Percentiles rank a stretch among this genome's conserved stretches.
phyloP scores from a whole-genome alignment of 2,888 invertebrate genomes.

The Rotaria sp. region DNA sequence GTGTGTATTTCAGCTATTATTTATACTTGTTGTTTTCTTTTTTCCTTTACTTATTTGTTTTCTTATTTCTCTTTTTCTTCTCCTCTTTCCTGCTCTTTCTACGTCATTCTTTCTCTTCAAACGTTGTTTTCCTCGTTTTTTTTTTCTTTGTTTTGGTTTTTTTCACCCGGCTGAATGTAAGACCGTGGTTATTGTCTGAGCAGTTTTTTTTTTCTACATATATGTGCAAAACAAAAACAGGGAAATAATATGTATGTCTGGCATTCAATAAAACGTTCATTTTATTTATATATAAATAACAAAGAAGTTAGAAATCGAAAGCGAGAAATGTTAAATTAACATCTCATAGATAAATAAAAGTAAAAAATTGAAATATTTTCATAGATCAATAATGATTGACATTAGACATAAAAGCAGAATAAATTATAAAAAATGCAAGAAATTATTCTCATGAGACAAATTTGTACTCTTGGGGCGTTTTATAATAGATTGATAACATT shows the following conservation, averaged over 20 bases:
- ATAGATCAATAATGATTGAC: too few relatives aligned
- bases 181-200: not conserved
- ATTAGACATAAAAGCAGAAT: too few relatives aligned
- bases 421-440: not conserved
- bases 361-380: too few relatives aligned
- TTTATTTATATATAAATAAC: too few relatives aligned
- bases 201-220: not conserved
- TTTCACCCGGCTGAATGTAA: not conserved
- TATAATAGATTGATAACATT: not conserved
- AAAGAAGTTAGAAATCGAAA: too few relatives aligned
- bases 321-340: too few relatives aligned
- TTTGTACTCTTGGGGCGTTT: not conserved
- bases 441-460: not conserved
- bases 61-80: not conserved
- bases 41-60: not conserved
- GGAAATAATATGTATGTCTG: not conserved
- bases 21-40: not conserved
- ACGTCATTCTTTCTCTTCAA: not conserved
- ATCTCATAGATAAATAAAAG: too few relatives aligned
- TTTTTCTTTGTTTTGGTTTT: not conserved
- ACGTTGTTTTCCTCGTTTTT: not conserved
- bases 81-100: conserved; percentile 12
- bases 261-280: not conserved
- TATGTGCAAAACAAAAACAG: not conserved
- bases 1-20: conserved; percentile 14